Evolutionary conservation across 2,888 invertebrate genomes (phyloP).

Genomic region (Ypsolopha sequella): DNA sequence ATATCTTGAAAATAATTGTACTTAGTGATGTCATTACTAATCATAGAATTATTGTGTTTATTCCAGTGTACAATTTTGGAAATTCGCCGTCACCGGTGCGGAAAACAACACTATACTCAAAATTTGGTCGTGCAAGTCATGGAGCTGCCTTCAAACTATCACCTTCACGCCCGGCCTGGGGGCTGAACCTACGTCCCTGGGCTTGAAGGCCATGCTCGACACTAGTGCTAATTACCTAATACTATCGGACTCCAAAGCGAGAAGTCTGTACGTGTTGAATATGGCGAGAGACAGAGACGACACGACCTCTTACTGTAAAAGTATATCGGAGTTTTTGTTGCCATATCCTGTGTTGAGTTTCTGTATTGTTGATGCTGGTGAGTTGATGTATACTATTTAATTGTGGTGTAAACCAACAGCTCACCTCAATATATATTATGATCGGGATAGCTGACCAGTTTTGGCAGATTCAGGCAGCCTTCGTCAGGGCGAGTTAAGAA

Average conservation of each 20-base stretch:
- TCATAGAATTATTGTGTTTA: background rate
- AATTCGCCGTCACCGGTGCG: conserved; percentile 93
- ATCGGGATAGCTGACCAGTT: too few relatives aligned
- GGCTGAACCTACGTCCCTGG: conserved; percentile 28
- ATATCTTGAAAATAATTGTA: too few relatives aligned
- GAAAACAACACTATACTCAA: conserved; percentile 92
- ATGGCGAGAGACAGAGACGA: conserved; percentile 66
- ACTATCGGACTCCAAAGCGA: conserved; percentile 87
- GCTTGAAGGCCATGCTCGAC: conserved; percentile 86
- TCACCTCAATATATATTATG: too few relatives aligned
- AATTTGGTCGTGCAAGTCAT: conserved; percentile 94
- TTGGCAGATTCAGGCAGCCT: too few relatives aligned
- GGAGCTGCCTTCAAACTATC: conserved; percentile 94
- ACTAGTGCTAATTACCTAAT: conserved; percentile 87
- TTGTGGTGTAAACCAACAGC: too few relatives aligned
- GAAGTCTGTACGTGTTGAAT: conserved; percentile 86
- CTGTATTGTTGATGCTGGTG: conserved; percentile 85
- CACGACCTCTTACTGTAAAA: conserved; percentile 75
- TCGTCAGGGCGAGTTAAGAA: too few relatives aligned
- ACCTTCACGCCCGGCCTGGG: conserved; percentile 71
- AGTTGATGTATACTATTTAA: too few relatives aligned
- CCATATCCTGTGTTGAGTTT: conserved; percentile 92
- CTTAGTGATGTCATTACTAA: too few relatives aligned
- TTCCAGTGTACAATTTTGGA: conserved; percentile 84
- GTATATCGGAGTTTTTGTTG: conserved; percentile 87